Evolutionary conservation across 2,888 invertebrate species (phyloP).

Genomic region (Barypeithes pellucidus): DNA sequence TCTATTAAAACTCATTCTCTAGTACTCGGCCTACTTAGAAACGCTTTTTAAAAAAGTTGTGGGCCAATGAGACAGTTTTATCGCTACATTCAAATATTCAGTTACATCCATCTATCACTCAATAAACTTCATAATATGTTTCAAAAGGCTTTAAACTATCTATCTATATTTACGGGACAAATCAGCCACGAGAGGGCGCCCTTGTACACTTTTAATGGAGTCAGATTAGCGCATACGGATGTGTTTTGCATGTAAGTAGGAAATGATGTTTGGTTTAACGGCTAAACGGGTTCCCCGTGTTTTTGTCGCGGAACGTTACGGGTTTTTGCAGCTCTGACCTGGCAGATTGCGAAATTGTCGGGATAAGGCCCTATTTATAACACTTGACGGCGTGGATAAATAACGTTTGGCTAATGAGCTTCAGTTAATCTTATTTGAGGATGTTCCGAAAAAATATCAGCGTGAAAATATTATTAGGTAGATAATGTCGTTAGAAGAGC

Average conservation of each 20-base stretch:
- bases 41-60: too few species aligned
- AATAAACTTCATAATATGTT: too few species aligned
- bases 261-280: conserved; percentile 72
- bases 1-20: too few species aligned
- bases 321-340: conserved; percentile 57
- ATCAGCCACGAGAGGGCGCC: conserved; percentile 40
- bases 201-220: conserved; percentile 63
- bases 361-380: conserved; percentile 53
- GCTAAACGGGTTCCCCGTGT: conserved; percentile 67
- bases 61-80: too few species aligned
- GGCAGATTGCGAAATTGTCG: conserved; percentile 52
- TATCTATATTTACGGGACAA: conserved; percentile 26
- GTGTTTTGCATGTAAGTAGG: conserved; percentile 71
- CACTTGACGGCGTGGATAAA: conserved; percentile 51
- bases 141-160: too few species aligned
- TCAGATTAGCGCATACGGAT: conserved; percentile 70
- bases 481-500: too few species aligned
- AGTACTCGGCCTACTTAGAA: too few species aligned
- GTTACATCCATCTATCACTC: too few species aligned
- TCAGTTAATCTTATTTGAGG: conserved; percentile 51
- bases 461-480: background rate
- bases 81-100: too few species aligned
- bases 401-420: conserved; percentile 48
- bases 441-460: conserved; percentile 18
- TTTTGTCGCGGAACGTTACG: conserved; percentile 62